Evolutionary conservation across 2,113 vertebrate species (phyloP).

Genomic region (Hippocampus abdominalis): DNA sequence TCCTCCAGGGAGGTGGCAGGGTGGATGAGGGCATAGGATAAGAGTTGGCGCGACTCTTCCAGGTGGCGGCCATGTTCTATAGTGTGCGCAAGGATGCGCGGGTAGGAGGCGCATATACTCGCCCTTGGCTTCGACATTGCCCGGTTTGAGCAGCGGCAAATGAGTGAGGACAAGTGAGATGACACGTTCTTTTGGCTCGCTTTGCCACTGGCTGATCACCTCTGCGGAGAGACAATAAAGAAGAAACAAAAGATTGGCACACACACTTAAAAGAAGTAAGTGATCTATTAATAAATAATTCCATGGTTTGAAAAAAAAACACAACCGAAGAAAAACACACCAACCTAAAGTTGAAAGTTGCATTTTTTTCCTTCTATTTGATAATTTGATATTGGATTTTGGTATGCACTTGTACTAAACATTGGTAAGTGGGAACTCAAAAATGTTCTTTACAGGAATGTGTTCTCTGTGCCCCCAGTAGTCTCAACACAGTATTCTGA

Average conservation of each 20-base stretch:
- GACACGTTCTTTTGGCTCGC: conserved; percentile 92
- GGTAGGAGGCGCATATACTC: conserved; percentile 98
- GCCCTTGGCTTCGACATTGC: conserved; percentile 91
- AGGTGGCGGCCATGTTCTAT: conserved; percentile 95
- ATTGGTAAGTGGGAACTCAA: neutral
- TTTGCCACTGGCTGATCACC: conserved; percentile 95
- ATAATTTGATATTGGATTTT: neutral
- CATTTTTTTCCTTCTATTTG: neutral
- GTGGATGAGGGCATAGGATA: conserved; percentile 96
- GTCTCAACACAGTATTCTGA: too few species aligned
- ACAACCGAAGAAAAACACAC: too few species aligned
- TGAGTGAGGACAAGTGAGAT: conserved; percentile 93
- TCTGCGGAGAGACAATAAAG: conserved; percentile 62
- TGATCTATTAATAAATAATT: too few species aligned
- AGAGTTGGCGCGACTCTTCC: conserved; percentile 94
- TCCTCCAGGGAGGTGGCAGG: conserved; percentile 95
- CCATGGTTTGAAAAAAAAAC: too few species aligned
- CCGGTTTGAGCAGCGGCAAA: conserved; percentile 93
- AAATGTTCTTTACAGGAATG: too few species aligned
- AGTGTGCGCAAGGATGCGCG: conserved; percentile 93
- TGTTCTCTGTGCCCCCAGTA: too few species aligned
- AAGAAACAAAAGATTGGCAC: conserved; percentile 5
- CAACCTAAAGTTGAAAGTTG: neutral
- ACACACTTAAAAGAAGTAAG: neutral
- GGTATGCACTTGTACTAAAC: neutral